phyloP scores from a whole-genome alignment of 2,888 invertebrate species.

The Biston betularia region DNA sequence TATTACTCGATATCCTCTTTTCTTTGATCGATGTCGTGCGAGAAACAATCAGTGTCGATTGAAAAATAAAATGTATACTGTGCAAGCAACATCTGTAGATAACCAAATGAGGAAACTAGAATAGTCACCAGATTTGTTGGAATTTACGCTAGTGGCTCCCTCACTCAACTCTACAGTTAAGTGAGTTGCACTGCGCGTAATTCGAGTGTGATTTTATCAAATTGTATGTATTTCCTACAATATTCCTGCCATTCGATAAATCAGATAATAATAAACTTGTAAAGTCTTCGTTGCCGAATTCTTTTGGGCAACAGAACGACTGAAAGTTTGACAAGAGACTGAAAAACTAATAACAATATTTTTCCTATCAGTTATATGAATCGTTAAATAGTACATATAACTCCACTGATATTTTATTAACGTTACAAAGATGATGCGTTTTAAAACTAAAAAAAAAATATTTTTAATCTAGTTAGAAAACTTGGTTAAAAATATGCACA shows the following conservation, averaged over 20 bases:
- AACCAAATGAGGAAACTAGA: no score
- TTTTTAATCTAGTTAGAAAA: no score
- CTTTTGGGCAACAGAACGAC: slow-evolving; percentile 76
- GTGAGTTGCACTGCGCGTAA: not conserved
- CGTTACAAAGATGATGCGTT: slow-evolving; percentile 1
- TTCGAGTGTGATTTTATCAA: slow-evolving; percentile 38
- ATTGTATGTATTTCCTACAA: slow-evolving; percentile 27
- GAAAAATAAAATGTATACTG: not conserved
- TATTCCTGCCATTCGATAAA: slow-evolving; percentile 34
- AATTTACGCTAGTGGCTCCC: not conserved
- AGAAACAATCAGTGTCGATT: no score
- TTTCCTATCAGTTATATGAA: slow-evolving; percentile 16
- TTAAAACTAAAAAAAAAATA: no score
- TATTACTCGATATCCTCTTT: no score
- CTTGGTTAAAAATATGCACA: no score
- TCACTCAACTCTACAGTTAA: not conserved
- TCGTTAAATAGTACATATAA: slow-evolving; percentile 32
- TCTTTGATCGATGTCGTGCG: no score
- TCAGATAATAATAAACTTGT: slow-evolving; percentile 46
- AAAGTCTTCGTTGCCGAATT: slow-evolving; percentile 79
- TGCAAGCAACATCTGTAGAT: not conserved
- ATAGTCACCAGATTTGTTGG: no score
- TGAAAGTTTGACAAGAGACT: slow-evolving; percentile 61
- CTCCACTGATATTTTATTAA: slow-evolving; percentile 15
- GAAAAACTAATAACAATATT: slow-evolving; percentile 50